Evolutionary conservation across 1,140 invertebrate genomes (phyloP).

Genomic region (Thaumatotibia leucotreta): DNA sequence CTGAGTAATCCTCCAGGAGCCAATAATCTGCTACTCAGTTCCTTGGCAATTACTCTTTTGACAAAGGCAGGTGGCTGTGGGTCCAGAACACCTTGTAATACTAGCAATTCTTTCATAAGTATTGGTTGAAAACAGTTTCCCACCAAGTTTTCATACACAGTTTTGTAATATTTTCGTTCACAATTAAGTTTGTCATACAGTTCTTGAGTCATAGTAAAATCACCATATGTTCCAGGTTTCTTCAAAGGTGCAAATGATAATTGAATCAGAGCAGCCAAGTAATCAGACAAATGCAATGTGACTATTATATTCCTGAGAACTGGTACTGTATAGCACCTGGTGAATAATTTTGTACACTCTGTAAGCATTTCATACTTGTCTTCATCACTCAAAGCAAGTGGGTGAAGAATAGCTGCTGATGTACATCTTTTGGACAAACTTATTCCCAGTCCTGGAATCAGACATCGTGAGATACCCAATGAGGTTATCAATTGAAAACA

Average conservation of each 20-base stretch:
- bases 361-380: slow-evolving; percentile 61
- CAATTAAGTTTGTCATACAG: slow-evolving; percentile 72
- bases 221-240: slow-evolving; percentile 72
- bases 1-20: slow-evolving; percentile 78
- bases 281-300: slow-evolving; percentile 69
- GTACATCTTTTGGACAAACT: slow-evolving; percentile 65
- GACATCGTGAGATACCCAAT: slow-evolving; percentile 80
- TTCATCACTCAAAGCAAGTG: slow-evolving; percentile 47
- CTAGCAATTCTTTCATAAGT: slow-evolving; percentile 83
- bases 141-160: slow-evolving; percentile 76
- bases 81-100: slow-evolving; percentile 78
- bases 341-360: slow-evolving; percentile 53
- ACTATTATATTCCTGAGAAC: slow-evolving; percentile 70
- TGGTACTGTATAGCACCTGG: slow-evolving; percentile 49
- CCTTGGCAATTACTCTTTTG: slow-evolving; percentile 77
- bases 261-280: slow-evolving; percentile 84
- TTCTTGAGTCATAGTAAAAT: slow-evolving; percentile 75
- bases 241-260: slow-evolving; percentile 81
- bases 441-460: slow-evolving; percentile 82
- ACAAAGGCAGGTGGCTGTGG: slow-evolving; percentile 81
- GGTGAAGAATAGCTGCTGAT: slow-evolving; percentile 32
- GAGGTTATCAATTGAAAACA: slow-evolving; percentile 79
- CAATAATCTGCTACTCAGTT: slow-evolving; percentile 78
- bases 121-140: slow-evolving; percentile 77
- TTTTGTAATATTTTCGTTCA: slow-evolving; percentile 76